Evolutionary conservation across 2,113 vertebrate species (phyloP).

Genomic region (Tragelaphus buxtoni): DNA sequence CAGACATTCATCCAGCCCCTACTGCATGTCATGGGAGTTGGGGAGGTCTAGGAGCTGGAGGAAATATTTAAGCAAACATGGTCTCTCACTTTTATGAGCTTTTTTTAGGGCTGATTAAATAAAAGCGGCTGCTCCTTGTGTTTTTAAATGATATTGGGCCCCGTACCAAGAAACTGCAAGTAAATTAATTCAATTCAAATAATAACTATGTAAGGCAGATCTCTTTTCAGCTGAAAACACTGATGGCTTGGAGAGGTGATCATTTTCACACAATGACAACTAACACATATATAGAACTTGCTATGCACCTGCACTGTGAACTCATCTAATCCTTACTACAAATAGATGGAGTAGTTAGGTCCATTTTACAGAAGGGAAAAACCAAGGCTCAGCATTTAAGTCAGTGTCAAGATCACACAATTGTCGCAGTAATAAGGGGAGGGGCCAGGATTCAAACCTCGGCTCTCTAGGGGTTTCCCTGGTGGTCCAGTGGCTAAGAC

Average conservation of each 20-base stretch:
- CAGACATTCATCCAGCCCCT: background rate
- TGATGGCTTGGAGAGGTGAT: background rate
- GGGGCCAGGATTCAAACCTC: background rate
- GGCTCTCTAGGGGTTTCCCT: background rate
- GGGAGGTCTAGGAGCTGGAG: background rate
- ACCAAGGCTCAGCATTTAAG: background rate
- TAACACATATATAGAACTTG: background rate
- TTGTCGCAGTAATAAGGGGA: background rate
- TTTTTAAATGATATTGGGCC: background rate
- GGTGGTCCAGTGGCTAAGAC: background rate
- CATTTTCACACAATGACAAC: background rate
- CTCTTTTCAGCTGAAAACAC: background rate
- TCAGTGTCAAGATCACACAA: background rate
- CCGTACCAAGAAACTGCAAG: background rate
- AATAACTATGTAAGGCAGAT: background rate
- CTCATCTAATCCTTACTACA: background rate
- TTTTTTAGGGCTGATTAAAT: background rate
- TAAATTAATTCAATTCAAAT: background rate
- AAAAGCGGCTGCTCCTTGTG: background rate
- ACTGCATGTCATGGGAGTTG: background rate
- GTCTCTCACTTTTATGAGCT: background rate
- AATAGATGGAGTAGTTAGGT: background rate
- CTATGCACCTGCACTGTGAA: background rate
- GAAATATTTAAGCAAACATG: background rate
- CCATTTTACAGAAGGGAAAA: background rate